Conservation (phyloP, 1,140 invertebrate species). For the Drosophila mauritiana region DNA sequence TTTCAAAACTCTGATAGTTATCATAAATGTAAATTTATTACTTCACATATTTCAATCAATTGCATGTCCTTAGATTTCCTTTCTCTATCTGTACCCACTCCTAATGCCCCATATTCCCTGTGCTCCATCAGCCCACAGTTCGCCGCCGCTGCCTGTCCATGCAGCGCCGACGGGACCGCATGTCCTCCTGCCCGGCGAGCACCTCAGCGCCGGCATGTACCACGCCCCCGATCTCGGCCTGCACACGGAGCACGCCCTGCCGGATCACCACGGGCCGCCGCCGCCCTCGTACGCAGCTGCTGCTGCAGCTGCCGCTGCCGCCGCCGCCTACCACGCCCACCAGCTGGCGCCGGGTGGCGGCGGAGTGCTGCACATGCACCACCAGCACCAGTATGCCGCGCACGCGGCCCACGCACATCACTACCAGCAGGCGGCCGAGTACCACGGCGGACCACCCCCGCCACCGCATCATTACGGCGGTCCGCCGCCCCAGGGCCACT, state of each 20-base stretch:
- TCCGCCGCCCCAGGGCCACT: conserved; percentile 48
- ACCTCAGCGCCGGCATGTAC: conserved; percentile 74
- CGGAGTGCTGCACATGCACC: conserved; percentile 62
- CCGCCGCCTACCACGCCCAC: conserved; percentile 76
- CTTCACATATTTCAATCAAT: not conserved
- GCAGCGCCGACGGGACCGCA: conserved; percentile 47
- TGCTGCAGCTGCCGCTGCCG: conserved; percentile 75
- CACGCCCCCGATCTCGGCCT: conserved; percentile 76
- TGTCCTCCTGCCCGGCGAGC: conserved; percentile 59
- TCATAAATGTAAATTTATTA: no score
- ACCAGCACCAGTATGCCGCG: conserved; percentile 69
- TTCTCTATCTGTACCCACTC: not conserved
- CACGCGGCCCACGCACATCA: conserved; percentile 62
- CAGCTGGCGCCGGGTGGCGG: conserved; percentile 66
- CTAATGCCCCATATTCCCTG: not conserved
- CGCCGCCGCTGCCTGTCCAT: conserved; percentile 64
- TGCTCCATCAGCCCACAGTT: conserved; percentile 59
- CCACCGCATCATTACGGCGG: conserved; percentile 58
- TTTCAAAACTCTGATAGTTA: no score
- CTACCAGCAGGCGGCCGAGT: conserved; percentile 73
- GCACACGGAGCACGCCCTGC: conserved; percentile 73
- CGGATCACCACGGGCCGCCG: conserved; percentile 76
- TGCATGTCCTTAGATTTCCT: no score
- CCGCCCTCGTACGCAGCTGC: conserved; percentile 73
- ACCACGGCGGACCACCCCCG: conserved; percentile 63